Evolutionary conservation across 2,113 vertebrate genomes (phyloP), one percentile per base, ranked within the genome.

Genomic region (Rhinoptilus africanus): DNA sequence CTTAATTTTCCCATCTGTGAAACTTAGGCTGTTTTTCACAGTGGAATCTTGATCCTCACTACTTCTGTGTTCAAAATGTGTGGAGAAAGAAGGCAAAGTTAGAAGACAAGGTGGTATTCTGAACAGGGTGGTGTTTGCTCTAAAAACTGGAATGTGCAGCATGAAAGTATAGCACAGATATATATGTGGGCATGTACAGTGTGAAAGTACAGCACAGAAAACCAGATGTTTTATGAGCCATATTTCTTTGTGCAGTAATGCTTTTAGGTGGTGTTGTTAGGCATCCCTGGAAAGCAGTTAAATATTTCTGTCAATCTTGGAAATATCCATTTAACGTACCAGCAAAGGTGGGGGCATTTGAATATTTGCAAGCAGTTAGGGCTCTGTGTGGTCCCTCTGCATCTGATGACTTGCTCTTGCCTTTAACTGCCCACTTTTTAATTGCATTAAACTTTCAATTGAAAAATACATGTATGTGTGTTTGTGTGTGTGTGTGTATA

Each of bases 1-100:
- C 85, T 92, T 86, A 53, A 89, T 95, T 95, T 93, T 93, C 63
- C 91, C 67, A 43, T 88, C 81, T 83, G 79, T 81, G 83, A 84
- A 89, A 59, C 23, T 2, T 2, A 37, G 80, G 57, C 43, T 91
- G 20, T 72, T 57, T 71, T 74, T 79, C 5, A 1, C 37, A 41
- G 69, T 45, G n/a, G 53, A 66, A 54, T 77, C 4, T 1, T 28
- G 48, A 53, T 78, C 62, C 48, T 92, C 17, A 5, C 51, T 64
- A 16, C 47, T 73, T 75, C 64, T 73, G 82, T 43, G 43, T 51
- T 85, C 63, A 63, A 37, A 82, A 69, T 82, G 30, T 34, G 34
- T 47, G 34, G 34, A 73, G 57, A 87, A 77, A 66, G 48, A 64
- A 80, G 35, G 51, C 60, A 72, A 27, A 74, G 26, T 75, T 83